Percentiles rank a stretch among this genome's conserved stretches.
These are phyloP conservation scores for Macrosiphum euphorbiae DNA, from an alignment of 2,888 invertebrate genomes.

Conservation along the genomic window DNA sequence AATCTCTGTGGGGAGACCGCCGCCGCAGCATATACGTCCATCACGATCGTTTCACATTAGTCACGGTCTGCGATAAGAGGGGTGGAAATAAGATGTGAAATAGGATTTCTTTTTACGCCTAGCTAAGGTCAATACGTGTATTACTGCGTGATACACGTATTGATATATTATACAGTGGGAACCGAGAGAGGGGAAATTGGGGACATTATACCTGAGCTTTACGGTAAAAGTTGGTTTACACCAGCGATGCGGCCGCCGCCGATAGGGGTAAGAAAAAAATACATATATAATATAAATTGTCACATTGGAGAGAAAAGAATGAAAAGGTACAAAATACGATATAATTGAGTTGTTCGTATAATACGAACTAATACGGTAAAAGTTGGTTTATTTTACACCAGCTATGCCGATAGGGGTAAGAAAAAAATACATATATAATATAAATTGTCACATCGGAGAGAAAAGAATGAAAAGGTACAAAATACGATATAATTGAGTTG, in stretches of 20 bases:
- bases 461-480: constrained; percentile 48
- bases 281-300: constrained; percentile 17
- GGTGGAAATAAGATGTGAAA: neutral
- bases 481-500: constrained; percentile 62
- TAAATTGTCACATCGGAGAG: constrained; percentile 4
- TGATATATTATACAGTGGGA: neutral
- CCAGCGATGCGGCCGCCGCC: neutral
- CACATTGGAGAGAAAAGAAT: neutral
- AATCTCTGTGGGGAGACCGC: constrained; percentile 34
- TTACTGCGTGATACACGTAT: neutral
- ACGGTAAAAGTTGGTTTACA: constrained; percentile 19
- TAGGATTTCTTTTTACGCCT: constrained; percentile 44
- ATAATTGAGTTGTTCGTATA: constrained; percentile 59
- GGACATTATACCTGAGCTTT: constrained; percentile 36
- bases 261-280: constrained; percentile 5
- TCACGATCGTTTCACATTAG: constrained; percentile 61
- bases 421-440: constrained; percentile 10
- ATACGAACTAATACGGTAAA: no score
- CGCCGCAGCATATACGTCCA: neutral
- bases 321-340: constrained; percentile 59
- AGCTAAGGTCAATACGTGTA: constrained; percentile 32
- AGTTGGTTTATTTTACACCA: no score
- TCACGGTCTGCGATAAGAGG: constrained; percentile 48
- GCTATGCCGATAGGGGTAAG: no score
- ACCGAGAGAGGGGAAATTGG: neutral